These are phyloP conservation scores for Drosophila tani DNA, from an alignment of 1,140 invertebrate species.

Conservation along the genomic window DNA sequence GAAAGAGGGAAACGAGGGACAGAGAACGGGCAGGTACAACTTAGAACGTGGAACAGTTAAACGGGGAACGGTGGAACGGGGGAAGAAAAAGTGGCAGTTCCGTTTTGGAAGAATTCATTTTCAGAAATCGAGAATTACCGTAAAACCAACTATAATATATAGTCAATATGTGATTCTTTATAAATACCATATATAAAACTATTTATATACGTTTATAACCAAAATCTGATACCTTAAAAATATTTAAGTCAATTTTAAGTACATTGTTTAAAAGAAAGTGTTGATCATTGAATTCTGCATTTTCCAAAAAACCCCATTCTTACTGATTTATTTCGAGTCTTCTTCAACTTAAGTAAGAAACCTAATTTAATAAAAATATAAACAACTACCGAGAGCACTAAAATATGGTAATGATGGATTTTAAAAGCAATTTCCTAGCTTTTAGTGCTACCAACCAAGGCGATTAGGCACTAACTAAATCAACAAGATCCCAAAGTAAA, in stretches of 20 bases:
- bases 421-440: no score
- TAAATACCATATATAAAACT: no score
- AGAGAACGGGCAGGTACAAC: background rate
- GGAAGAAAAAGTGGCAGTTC: slow-evolving; percentile 7
- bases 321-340: background rate
- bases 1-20: background rate
- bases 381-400: background rate
- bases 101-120: no score
- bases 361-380: background rate
- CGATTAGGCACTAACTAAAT: slow-evolving; percentile 8
- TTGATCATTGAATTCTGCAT: no score
- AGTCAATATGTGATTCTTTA: no score
- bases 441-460: slow-evolving; percentile 1
- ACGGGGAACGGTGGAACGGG: no score
- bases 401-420: background rate
- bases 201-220: no score
- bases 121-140: no score
- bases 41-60: background rate
- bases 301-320: background rate
- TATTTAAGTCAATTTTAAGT: background rate
- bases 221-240: no score
- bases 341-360: background rate
- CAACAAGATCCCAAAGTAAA: slow-evolving; percentile 5
- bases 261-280: background rate
- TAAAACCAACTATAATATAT: background rate